A percentile compares a stretch with the other conserved stretches of the same genome.
Evolutionary conservation across 1,140 invertebrate species (phyloP).

Genomic region (Tenebrio molitor): DNA sequence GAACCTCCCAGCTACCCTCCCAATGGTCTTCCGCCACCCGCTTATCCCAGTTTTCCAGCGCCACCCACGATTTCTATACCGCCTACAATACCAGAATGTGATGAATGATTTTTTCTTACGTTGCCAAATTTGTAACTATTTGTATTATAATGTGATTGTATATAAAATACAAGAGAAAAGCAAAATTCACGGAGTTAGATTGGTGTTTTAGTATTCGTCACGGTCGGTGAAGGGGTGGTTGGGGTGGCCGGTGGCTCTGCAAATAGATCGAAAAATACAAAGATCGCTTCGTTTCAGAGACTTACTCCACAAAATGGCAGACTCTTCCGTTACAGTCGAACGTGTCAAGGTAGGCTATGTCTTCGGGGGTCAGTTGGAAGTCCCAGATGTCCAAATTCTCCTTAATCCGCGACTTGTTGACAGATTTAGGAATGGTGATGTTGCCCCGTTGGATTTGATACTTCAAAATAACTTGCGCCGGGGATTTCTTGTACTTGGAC

Average conservation of each 20-base stretch:
- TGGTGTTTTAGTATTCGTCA: constrained; percentile 48
- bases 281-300: too few species aligned
- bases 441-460: constrained; percentile 58
- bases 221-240: constrained; percentile 50
- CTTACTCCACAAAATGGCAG: constrained; percentile 61
- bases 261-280: too few species aligned
- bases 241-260: constrained; percentile 46
- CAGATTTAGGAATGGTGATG: constrained; percentile 59
- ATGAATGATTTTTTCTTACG: constrained; percentile 49
- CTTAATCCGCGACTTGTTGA: constrained; percentile 55
- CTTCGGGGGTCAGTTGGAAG: constrained; percentile 55
- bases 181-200: not conserved
- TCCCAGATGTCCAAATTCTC: constrained; percentile 60
- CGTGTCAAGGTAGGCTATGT: constrained; percentile 55
- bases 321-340: constrained; percentile 61
- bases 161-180: constrained; percentile 34
- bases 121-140: constrained; percentile 43
- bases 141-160: constrained; percentile 39
- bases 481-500: constrained; percentile 57
- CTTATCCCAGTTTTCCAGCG: constrained; percentile 36
- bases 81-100: constrained; percentile 64
- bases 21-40: constrained; percentile 26
- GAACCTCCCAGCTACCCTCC: constrained; percentile 18
- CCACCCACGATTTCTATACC: constrained; percentile 56
- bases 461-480: constrained; percentile 59